phyloP scores from a whole-genome alignment of 1,140 invertebrate genomes.

The Popillia japonica region DNA sequence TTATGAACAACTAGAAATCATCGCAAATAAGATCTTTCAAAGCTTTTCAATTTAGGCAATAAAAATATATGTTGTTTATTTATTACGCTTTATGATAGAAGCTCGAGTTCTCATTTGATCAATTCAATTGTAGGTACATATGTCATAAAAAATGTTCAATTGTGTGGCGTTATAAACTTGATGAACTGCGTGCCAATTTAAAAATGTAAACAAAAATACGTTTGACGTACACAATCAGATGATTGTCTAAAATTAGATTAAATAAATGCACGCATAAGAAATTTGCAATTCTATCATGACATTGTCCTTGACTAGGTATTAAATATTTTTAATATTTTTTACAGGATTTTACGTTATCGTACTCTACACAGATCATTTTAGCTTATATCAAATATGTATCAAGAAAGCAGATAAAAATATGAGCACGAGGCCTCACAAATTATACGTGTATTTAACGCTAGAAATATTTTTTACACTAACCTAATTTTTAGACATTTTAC shows the following conservation, averaged over 20 bases:
- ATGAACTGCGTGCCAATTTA: not conserved
- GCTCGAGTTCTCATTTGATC: no score
- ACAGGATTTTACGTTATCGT: not conserved
- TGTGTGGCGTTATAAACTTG: no score
- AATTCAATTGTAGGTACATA: no score
- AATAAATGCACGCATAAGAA: not conserved
- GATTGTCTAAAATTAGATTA: slow-evolving; percentile 2
- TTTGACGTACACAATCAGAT: slow-evolving; percentile 16
- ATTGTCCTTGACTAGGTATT: slow-evolving; percentile 14
- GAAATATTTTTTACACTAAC: no score
- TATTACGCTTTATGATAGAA: no score
- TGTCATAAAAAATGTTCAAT: no score
- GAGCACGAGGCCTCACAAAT: not conserved
- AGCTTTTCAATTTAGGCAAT: no score
- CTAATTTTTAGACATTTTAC: no score
- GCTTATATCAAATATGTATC: not conserved
- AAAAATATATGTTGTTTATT: no score
- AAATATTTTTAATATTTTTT: not conserved
- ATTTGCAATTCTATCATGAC: not conserved
- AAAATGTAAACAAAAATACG: slow-evolving; percentile 24
- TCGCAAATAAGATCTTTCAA: no score
- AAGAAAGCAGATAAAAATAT: not conserved
- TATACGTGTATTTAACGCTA: no score
- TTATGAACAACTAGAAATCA: no score
- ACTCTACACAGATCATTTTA: not conserved